Percentiles rank a stretch among this genome's conserved stretches.
Conservation (phyloP, 1,140 invertebrate genomes). For the Heliconius eleuchia region DNA sequence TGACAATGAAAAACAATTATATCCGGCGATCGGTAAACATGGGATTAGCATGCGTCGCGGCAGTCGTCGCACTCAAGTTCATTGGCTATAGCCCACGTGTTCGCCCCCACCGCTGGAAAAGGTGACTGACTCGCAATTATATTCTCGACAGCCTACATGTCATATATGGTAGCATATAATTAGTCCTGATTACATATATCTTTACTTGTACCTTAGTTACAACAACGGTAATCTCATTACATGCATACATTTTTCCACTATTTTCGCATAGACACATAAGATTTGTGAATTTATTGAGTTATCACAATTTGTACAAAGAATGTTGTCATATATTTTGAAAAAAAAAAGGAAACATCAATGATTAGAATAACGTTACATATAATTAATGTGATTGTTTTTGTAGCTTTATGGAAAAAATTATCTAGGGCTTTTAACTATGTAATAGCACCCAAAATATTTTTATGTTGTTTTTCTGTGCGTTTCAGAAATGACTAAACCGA, state of each 20-base stretch:
- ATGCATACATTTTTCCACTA: background rate
- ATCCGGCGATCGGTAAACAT: slow-evolving; percentile 32
- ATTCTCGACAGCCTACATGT: slow-evolving; percentile 39
- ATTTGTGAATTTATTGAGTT: background rate
- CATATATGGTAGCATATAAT: slow-evolving; percentile 41
- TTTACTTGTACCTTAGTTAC: slow-evolving; percentile 6
- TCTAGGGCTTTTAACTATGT: too few species aligned
- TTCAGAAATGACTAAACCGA: too few species aligned
- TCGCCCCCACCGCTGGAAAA: slow-evolving; percentile 58
- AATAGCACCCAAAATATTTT: too few species aligned
- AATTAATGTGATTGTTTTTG: too few species aligned
- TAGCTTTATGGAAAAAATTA: too few species aligned
- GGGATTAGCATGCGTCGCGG: slow-evolving; percentile 40
- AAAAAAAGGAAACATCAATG: too few species aligned
- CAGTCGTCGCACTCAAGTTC: slow-evolving; percentile 66
- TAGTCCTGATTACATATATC: slow-evolving; percentile 21
- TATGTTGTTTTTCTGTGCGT: too few species aligned
- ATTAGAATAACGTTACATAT: too few species aligned
- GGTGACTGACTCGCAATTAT: slow-evolving; percentile 63
- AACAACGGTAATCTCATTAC: background rate
- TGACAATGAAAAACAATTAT: slow-evolving; percentile 16
- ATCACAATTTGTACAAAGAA: too few species aligned
- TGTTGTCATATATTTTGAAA: too few species aligned
- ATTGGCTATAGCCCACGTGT: slow-evolving; percentile 73
- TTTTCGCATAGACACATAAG: background rate